Base-by-base conservation (phyloP, 1,140 invertebrate species). In the Pseudoatta argentina region DNA sequence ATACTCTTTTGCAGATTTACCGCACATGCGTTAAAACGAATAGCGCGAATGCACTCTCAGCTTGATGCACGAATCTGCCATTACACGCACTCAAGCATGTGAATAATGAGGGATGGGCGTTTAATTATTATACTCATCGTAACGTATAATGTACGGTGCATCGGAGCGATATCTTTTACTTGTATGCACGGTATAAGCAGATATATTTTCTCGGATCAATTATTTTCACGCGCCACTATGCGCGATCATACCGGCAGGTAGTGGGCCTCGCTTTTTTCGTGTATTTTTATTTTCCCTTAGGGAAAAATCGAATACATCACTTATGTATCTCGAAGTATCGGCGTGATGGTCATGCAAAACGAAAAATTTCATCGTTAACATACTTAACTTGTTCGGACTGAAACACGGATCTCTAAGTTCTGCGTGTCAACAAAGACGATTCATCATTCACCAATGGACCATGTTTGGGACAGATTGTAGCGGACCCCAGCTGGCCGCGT, bases 401-500 rank as follows among this genome's bases (percentile, higher is more conserved):
- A 10, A 59, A 21, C 34, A 24, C 18, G 8, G 57, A 83, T 75
- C 44, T 48, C 53, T 27, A 83, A 79, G 44, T 79, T 51, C n/a
- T 53, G 44, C 76, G 18, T 27, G 61, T 79, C 76, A 57, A 83
- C 51, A 75, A 85, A 63, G 51, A 66, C 51, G 83, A 87, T 83
- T 51, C 69, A 83, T 83, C 79, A 87, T 72, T 61, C 21, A 85
- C 39, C 79, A 82, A 85, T 85, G 44, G 71, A 34, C n/a, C 30
- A 16, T 73, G 86, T 75, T 87, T 76, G 71, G 78, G 88, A 89
- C 92, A 92, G 90, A 91, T 89, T 93, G 93, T 92, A 88, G 77
- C 92, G 87, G 91, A 92, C 91, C 86, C 63, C 86, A 59, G 91
- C 90, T 92, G 91, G 92, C 89, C 92, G 92, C 88, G 79, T 72